phyloP scores from a whole-genome alignment of 64 coral and sea anemone species.

The Montipora capricornis region DNA sequence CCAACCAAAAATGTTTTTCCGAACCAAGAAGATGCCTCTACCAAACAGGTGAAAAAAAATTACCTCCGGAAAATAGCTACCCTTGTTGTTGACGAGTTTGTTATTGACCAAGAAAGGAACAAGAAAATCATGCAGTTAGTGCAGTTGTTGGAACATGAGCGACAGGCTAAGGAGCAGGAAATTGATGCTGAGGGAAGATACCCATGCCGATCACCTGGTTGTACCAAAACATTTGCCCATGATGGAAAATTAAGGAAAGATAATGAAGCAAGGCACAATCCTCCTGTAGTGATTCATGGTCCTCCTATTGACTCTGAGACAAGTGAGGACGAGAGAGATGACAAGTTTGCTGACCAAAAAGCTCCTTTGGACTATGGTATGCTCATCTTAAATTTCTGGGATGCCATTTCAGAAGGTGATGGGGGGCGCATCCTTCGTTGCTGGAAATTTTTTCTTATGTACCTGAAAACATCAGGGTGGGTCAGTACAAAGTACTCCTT shows the following conservation, averaged over 20 bases:
- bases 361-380: conserved; percentile 82
- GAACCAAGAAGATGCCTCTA: background rate
- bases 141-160: conserved; percentile 41
- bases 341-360: conserved; percentile 84
- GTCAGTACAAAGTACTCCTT: conserved; percentile 71
- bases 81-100: conserved; percentile 76
- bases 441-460: conserved; percentile 75
- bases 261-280: conserved; percentile 67
- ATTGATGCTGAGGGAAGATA: conserved; percentile 70
- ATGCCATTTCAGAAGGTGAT: conserved; percentile 89
- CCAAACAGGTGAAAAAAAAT: conserved; percentile 44
- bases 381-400: conserved; percentile 78
- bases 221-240: conserved; percentile 91
- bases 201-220: conserved; percentile 77
- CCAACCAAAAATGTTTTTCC: conserved; percentile 42
- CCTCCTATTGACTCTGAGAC: background rate
- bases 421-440: conserved; percentile 58
- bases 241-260: conserved; percentile 81
- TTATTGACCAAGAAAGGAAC: conserved; percentile 69
- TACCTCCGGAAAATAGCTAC: conserved; percentile 68
- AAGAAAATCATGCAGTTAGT: conserved; percentile 36
- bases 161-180: conserved; percentile 39
- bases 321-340: conserved; percentile 60
- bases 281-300: conserved; percentile 47
- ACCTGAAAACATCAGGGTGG: conserved; percentile 68